Evolutionary conservation across 2,888 invertebrate species (phyloP).

Genomic region (Chalcis sispes): DNA sequence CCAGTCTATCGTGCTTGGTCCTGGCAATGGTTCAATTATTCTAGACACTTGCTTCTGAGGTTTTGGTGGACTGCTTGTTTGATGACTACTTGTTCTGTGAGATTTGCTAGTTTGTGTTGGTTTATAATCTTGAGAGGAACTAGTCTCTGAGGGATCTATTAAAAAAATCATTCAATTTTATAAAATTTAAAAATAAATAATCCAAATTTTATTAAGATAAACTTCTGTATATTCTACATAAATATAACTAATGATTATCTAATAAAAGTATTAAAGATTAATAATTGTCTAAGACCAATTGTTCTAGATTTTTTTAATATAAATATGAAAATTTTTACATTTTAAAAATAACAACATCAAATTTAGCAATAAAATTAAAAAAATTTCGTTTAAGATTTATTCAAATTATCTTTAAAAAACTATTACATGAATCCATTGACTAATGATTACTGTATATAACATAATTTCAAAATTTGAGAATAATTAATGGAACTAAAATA

Average conservation of each 20-base stretch:
- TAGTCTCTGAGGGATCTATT: slow-evolving; percentile 48
- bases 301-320: too few species aligned
- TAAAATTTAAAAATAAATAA: background rate
- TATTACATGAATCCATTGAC: too few species aligned
- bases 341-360: too few species aligned
- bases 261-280: too few species aligned
- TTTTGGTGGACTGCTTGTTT: slow-evolving; percentile 43
- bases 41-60: slow-evolving; percentile 60
- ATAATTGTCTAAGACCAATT: too few species aligned
- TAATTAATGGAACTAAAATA: background rate
- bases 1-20: slow-evolving; percentile 69
- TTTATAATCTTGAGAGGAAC: slow-evolving; percentile 61
- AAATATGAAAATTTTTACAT: too few species aligned
- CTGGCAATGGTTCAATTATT: slow-evolving; percentile 72
- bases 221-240: background rate
- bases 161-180: background rate
- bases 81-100: slow-evolving; percentile 51
- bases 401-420: too few species aligned
- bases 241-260: background rate
- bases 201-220: background rate
- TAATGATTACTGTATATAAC: background rate
- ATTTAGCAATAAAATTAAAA: too few species aligned
- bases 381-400: too few species aligned
- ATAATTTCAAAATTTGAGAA: background rate
- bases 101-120: slow-evolving; percentile 56